Evolutionary conservation across 2,888 invertebrate genomes (phyloP).

Genomic region (Ariolimax columbianus): DNA sequence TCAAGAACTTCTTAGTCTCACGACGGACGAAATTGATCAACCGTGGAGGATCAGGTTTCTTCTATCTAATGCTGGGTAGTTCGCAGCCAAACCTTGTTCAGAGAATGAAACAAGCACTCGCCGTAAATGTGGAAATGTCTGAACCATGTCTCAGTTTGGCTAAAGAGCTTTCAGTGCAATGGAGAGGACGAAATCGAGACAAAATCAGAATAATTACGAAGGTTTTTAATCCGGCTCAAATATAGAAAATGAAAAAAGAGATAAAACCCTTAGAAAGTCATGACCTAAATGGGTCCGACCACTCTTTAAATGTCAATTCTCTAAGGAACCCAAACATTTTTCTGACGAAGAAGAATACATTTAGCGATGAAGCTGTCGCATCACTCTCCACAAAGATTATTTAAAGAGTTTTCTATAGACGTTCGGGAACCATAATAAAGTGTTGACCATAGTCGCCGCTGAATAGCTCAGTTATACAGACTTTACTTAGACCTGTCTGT

Average conservation of each 20-base stretch:
- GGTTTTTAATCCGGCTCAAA: not conserved
- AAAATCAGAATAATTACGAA: not conserved
- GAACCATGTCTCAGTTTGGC: not conserved
- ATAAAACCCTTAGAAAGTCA: not conserved
- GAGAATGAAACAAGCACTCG: slow-evolving; percentile 22
- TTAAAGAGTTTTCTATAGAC: not conserved
- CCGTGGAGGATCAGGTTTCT: not conserved
- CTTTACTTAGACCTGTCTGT: too few species aligned
- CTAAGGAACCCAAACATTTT: not conserved
- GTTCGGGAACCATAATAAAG: too few species aligned
- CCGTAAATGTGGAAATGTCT: slow-evolving; percentile 15
- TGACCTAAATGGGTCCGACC: not conserved
- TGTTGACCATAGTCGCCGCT: too few species aligned
- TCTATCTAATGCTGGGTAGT: not conserved
- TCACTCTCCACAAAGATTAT: not conserved
- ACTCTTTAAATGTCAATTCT: not conserved
- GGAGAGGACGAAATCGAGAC: slow-evolving; percentile 3
- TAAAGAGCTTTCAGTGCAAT: not conserved
- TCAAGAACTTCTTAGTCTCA: not conserved
- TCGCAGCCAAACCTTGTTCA: not conserved
- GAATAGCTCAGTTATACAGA: too few species aligned
- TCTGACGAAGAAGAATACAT: not conserved
- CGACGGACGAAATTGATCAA: not conserved
- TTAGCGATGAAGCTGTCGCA: not conserved
- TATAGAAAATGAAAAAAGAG: not conserved